Percentiles rank a stretch among this genome's conserved stretches.
Conservation (phyloP, 2,888 invertebrate species). For the Prosapia bicincta region DNA sequence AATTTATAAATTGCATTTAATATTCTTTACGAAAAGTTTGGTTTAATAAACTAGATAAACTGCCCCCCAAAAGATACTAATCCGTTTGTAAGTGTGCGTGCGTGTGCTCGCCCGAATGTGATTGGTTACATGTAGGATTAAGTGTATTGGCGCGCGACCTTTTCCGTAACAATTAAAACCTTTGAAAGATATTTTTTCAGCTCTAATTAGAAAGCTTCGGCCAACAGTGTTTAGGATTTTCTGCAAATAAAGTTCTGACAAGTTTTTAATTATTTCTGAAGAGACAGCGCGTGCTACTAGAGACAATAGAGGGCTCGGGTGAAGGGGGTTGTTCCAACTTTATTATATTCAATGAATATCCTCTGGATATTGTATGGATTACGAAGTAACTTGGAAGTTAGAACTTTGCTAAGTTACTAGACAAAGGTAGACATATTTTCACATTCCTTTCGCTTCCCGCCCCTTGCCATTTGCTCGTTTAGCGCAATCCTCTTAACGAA, state of each 20-base stretch:
- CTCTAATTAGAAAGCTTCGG: too few species aligned
- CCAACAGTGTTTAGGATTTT: not conserved
- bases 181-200: too few species aligned
- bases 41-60: too few species aligned
- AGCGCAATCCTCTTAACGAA: not conserved
- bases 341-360: not conserved
- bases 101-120: too few species aligned
- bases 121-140: too few species aligned
- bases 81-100: too few species aligned
- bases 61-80: too few species aligned
- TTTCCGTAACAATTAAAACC: too few species aligned
- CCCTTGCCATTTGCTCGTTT: not conserved
- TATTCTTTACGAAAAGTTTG: too few species aligned
- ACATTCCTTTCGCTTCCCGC: not conserved
- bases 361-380: not conserved
- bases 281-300: not conserved
- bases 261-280: slow-evolving; percentile 24
- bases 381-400: not conserved
- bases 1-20: too few species aligned
- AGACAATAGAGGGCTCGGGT: not conserved
- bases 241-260: slow-evolving; percentile 3
- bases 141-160: too few species aligned
- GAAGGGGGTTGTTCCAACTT: not conserved
- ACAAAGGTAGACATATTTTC: not conserved
- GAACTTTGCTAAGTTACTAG: not conserved